These are phyloP conservation scores for Vespertilio murinus DNA, from an alignment of 2,797 vertebrate genomes.

Conservation along the genomic window DNA sequence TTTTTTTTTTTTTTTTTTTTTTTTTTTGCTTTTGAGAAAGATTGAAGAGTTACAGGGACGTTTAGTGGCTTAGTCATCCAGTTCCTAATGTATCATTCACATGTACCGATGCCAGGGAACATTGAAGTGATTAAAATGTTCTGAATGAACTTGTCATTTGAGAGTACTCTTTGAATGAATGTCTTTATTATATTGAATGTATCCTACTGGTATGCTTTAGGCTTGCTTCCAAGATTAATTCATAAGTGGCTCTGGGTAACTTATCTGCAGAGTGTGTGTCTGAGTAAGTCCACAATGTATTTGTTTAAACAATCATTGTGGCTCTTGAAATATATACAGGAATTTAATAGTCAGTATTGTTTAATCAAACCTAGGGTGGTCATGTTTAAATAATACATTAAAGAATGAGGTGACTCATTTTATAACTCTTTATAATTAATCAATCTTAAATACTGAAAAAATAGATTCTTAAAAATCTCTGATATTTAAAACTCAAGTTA, in stretches of 20 bases:
- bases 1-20: too few relatives aligned
- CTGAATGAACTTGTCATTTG: constrained; percentile 68
- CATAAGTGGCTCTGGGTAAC: not conserved
- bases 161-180: constrained; percentile 32
- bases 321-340: not conserved
- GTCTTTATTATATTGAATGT: not conserved
- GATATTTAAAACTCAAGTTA: constrained; percentile 8
- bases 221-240: constrained; percentile 59
- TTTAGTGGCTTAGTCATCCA: constrained; percentile 62
- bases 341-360: not conserved
- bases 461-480: not conserved
- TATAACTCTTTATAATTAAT: not conserved
- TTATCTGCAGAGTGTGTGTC: not conserved
- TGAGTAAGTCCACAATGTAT: not conserved
- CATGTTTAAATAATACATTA: constrained; percentile 29
- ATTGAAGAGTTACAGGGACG: constrained; percentile 29
- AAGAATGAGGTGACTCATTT: not conserved
- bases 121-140: constrained; percentile 67
- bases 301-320: constrained; percentile 15
- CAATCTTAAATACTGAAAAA: constrained; percentile 33
- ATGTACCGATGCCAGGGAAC: not conserved
- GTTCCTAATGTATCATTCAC: constrained; percentile 54
- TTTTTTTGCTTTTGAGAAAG: constrained; percentile 54
- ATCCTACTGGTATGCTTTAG: not conserved
- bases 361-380: not conserved